Conservation (phyloP, 1,140 invertebrate genomes). For the Drosophila orena region DNA sequence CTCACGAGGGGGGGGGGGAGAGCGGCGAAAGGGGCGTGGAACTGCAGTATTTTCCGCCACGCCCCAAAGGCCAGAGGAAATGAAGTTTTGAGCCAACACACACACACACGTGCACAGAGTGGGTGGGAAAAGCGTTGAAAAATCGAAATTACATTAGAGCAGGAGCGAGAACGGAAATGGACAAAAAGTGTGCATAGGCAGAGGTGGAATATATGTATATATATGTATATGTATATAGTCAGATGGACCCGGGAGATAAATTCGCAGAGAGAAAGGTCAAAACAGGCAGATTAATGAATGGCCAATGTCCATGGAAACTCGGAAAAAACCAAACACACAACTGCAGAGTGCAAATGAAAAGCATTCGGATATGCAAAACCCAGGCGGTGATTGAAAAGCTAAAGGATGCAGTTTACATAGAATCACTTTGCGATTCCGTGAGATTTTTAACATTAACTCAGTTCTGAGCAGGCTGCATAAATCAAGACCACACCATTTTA, state of each 20-base stretch:
- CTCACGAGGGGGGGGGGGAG: conserved; percentile 7
- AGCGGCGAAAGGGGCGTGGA: neutral
- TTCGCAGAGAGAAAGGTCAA: conserved; percentile 1
- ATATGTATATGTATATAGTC: neutral
- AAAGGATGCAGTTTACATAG: too few relatives aligned
- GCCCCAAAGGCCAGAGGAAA: conserved; percentile 60
- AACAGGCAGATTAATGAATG: conserved; percentile 18
- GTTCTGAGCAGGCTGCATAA: neutral
- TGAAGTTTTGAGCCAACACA: conserved; percentile 57
- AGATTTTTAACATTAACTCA: too few relatives aligned
- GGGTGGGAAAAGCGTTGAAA: conserved; percentile 33
- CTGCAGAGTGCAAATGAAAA: conserved; percentile 16
- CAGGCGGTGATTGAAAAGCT: neutral
- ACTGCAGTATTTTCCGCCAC: conserved; percentile 73
- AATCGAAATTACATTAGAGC: conserved; percentile 72
- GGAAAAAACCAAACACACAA: neutral
- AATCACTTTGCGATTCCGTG: too few relatives aligned
- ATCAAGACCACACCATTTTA: neutral
- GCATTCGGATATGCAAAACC: conserved; percentile 28
- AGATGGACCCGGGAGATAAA: conserved; percentile 14
- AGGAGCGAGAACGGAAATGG: conserved; percentile 57
- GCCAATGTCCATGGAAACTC: conserved; percentile 1
- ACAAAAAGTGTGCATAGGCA: conserved; percentile 22
- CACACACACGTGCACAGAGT: neutral
- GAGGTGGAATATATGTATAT: conserved; percentile 4